These are phyloP conservation scores for Pararge aegeria DNA, from an alignment of 1,140 invertebrate species.

Conservation along the genomic window DNA sequence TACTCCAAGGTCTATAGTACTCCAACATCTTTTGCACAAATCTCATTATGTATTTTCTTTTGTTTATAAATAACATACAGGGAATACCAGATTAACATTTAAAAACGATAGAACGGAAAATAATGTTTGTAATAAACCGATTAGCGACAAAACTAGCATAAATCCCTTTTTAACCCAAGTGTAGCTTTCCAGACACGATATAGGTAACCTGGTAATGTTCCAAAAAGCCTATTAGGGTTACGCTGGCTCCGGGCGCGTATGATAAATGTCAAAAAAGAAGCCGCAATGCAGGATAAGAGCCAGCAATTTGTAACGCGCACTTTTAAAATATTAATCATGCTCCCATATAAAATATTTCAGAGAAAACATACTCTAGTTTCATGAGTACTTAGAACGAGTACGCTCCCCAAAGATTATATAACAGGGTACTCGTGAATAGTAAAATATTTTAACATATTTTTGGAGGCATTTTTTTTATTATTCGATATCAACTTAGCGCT, in stretches of 20 bases:
- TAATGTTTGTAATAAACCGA: constrained; percentile 2
- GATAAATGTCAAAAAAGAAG: constrained; percentile 71
- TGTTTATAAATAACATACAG: no score
- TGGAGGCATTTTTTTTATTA: no score
- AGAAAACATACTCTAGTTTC: background rate
- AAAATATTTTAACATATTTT: background rate
- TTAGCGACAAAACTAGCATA: constrained; percentile 15
- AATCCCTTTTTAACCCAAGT: constrained; percentile 26
- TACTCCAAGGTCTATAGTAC: no score
- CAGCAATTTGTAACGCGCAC: constrained; percentile 39
- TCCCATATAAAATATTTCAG: constrained; percentile 2
- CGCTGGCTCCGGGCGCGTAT: constrained; percentile 42
- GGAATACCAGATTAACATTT: background rate
- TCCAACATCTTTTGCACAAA: no score
- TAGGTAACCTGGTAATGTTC: constrained; percentile 69
- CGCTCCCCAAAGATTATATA: background rate
- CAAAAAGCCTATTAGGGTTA: constrained; percentile 69
- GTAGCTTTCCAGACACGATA: constrained; percentile 30
- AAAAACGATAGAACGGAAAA: constrained; percentile 2
- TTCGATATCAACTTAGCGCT: no score
- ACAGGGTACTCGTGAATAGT: no score
- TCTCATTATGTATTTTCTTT: no score
- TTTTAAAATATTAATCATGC: constrained; percentile 30
- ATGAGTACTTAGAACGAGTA: background rate
- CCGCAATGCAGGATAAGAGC: constrained; percentile 65